Evolutionary conservation across 2,797 vertebrate species (phyloP), one percentile per base, ranked within the genome.

Genomic region (Discoglossus pictus): DNA sequence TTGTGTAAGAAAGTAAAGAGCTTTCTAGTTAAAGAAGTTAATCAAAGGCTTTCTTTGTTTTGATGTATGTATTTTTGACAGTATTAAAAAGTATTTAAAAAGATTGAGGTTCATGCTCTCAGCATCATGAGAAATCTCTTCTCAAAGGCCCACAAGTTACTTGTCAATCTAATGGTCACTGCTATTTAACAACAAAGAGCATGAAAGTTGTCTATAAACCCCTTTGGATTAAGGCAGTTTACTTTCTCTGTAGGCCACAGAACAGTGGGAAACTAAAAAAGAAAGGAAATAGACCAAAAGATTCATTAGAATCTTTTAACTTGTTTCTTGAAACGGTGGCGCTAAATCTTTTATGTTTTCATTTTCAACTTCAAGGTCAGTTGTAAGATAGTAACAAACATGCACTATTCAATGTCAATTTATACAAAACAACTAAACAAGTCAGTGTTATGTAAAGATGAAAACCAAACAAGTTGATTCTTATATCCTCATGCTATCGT

Each of bases 31-130:
- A 79, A 81, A 83, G 71, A 74, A 44, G 18, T 73, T 47, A 68
- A 80, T 86, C 82, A 87, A 79, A 82, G 73, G 63, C 47, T 80
- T 72, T 80, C 79, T 85, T 83, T 80, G 79, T 85, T 87, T 86
- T 87, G 79, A 86, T 81, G 76, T 68, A 38, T 59, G 60, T 82
- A 61, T 79, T 85, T 79, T 81, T 80, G 76, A 80, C 84, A 47
- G 13, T 73, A 42, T 83, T 87, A 81, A n/a, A 78, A 83, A 47
- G 13, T 73, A 42, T 83, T 87, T 82, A n/a, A 78, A 83, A 83
- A 78, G 77, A 79, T 72, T 15, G 46, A 75, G 76, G 73, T 83
- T 82, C 81, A 68, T 82, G 67, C 73, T 79, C 67, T 78, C 79
- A 76, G 75, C 64, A 76, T 79, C 64, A 72, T 87, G 80, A 84